Conservation (phyloP, 2,888 invertebrate species). For the Arrhopalites spinosus region DNA sequence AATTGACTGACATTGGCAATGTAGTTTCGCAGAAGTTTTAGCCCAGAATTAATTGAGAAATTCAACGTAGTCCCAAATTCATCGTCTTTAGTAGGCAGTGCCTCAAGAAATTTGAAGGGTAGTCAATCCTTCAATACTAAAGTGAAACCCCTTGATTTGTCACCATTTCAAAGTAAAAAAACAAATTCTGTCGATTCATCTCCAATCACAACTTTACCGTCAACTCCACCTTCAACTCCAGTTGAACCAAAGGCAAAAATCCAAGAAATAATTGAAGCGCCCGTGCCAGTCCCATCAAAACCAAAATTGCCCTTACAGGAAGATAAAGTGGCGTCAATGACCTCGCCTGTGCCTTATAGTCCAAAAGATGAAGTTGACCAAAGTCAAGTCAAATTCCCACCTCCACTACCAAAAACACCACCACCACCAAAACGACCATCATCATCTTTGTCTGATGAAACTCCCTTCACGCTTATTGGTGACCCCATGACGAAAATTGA, state of each 20-base stretch:
- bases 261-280: neutral
- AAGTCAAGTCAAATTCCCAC: neutral
- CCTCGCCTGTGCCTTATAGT: neutral
- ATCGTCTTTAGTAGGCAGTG: too few relatives aligned
- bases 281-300: neutral
- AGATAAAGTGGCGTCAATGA: neutral
- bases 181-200: too few relatives aligned
- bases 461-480: neutral
- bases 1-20: neutral
- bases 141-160: too few relatives aligned
- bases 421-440: conserved; percentile 20
- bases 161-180: too few relatives aligned
- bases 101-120: neutral
- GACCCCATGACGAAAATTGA: neutral
- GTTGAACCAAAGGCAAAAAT: too few relatives aligned
- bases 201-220: too few relatives aligned
- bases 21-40: neutral
- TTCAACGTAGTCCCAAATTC: neutral
- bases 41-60: neutral
- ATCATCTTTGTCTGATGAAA: neutral
- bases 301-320: neutral
- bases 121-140: neutral
- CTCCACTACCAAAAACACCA: conserved; percentile 43
- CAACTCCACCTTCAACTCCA: neutral
- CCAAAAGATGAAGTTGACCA: neutral